Evolutionary conservation across 2,888 invertebrate species (phyloP).

Genomic region (Smittia aterrima): DNA sequence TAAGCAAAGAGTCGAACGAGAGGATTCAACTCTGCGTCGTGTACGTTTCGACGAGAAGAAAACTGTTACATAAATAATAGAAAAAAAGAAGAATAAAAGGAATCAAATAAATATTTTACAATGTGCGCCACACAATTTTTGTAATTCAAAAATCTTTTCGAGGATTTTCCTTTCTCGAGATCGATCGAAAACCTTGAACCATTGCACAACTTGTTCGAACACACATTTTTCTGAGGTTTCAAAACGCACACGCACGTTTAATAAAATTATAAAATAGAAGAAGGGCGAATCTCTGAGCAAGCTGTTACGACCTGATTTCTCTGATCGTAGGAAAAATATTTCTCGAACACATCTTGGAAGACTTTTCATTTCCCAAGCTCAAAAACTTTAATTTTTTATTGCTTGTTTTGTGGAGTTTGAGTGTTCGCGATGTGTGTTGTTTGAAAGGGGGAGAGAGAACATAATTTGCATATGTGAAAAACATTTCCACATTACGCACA

Average conservation of each 20-base stretch:
- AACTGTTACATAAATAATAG: constrained; percentile 41
- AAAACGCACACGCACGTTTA: constrained; percentile 38
- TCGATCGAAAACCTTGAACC: too few relatives aligned
- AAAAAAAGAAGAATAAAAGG: constrained; percentile 3
- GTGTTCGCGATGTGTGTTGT: too few relatives aligned
- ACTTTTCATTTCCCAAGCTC: not conserved
- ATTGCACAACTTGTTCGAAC: not conserved
- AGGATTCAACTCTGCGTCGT: constrained; percentile 8
- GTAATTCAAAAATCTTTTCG: constrained; percentile 7
- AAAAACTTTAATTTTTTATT: not conserved
- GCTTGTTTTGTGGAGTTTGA: too few relatives aligned
- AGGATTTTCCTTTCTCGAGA: too few relatives aligned
- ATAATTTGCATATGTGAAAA: constrained; percentile 41
- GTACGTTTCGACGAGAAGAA: not conserved
- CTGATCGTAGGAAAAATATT: not conserved
- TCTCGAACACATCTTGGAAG: not conserved
- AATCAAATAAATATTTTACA: constrained; percentile 41
- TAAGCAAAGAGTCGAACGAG: not conserved
- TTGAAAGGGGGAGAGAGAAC: not conserved
- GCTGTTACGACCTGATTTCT: constrained; percentile 36
- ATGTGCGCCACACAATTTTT: constrained; percentile 2
- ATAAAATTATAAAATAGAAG: constrained; percentile 41
- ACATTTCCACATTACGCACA: constrained; percentile 25
- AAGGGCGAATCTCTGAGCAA: constrained; percentile 34
- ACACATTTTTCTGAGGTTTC: constrained; percentile 23